These are phyloP conservation scores for Hipposideros armiger DNA, from an alignment of 2,113 vertebrate genomes.

Conservation along the genomic window DNA sequence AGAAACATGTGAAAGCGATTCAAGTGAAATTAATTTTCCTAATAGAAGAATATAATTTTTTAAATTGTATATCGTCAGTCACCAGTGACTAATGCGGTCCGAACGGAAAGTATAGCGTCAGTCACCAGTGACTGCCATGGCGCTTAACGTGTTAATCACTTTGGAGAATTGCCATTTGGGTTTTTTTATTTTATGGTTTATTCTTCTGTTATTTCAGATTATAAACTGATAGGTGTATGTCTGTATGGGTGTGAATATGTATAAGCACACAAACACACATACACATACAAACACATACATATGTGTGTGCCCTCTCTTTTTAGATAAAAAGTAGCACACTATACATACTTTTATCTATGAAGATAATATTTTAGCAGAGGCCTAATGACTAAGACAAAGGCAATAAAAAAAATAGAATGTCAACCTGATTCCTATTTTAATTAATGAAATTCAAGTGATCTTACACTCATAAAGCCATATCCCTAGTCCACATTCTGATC, in stretches of 20 bases:
- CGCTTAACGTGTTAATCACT: neutral
- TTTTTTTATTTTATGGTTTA: neutral
- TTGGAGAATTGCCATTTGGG: neutral
- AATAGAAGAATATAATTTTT: too few relatives aligned
- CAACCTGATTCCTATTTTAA: conserved; percentile 28
- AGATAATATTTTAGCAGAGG: conserved; percentile 26
- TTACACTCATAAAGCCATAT: neutral
- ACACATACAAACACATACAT: neutral
- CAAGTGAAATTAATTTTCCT: too few relatives aligned
- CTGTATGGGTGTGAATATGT: neutral
- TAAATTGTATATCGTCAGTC: too few relatives aligned
- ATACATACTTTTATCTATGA: neutral
- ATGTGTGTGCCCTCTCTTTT: neutral
- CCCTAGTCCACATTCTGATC: neutral
- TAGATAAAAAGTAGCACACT: neutral
- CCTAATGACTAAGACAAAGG: neutral
- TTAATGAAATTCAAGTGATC: conserved; percentile 28
- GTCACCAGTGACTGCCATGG: too few relatives aligned
- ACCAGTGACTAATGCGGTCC: too few relatives aligned
- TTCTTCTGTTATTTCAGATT: neutral
- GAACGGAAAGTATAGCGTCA: too few relatives aligned
- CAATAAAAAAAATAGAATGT: neutral
- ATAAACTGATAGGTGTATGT: neutral
- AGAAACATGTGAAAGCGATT: too few relatives aligned
- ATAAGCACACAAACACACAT: neutral